Conservation (phyloP, 2,113 vertebrate species). For the Recurvirostra avosetta region DNA sequence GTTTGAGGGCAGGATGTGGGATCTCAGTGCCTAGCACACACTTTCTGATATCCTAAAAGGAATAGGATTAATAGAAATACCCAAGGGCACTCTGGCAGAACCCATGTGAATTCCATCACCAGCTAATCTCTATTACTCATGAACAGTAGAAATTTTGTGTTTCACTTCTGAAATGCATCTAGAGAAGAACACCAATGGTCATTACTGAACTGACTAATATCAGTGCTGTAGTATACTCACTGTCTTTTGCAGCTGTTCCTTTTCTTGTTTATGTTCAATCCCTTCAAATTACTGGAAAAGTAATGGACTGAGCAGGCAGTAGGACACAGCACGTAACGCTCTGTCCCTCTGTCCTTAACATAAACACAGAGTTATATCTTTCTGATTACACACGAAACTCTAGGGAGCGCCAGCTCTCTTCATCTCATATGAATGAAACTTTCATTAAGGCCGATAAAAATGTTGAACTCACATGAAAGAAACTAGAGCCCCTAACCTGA, state of each 20-base stretch:
- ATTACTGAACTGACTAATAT: not conserved
- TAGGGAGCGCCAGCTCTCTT: not conserved
- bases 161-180: not conserved
- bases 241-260: not conserved
- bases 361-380: not conserved
- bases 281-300: not conserved
- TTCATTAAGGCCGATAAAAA: conserved; percentile 10
- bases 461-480: conserved; percentile 1
- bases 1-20: not conserved
- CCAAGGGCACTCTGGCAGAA: conserved; percentile 15
- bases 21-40: not conserved
- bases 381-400: not conserved
- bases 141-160: not conserved
- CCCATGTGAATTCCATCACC: not conserved
- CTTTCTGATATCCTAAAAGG: not conserved
- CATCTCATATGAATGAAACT: not conserved
- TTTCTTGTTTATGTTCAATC: not conserved
- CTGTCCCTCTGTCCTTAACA: not conserved
- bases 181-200: accelerated
- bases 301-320: not conserved
- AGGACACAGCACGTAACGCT: not conserved
- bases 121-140: not conserved
- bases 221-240: not conserved
- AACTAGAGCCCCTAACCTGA: not conserved
- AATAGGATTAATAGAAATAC: conserved; percentile 4